Evolutionary conservation across 2,797 vertebrate genomes (phyloP), one percentile per base, ranked within the genome.

Genomic region (Alfaro cultratus): DNA sequence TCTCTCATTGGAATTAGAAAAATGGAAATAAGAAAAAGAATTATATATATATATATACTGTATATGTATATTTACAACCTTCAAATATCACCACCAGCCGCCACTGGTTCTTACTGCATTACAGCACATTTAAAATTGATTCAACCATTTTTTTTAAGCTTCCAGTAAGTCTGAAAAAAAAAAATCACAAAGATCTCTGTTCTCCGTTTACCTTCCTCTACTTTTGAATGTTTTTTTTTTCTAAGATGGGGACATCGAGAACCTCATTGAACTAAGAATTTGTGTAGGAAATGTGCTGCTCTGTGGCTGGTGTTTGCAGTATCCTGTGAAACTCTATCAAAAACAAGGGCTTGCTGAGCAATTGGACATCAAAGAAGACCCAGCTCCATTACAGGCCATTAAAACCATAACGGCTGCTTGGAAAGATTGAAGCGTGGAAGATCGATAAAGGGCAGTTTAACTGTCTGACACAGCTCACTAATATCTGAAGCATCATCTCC

Each of bases 341-440:
- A 90, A 92, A 91, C 85, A 91, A 89, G 86, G 80, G 81, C 87
- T 88, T 55, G 36, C 87, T 1, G 82, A 91, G 92, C 83, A 86
- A 83, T 87, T 88, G 89, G 83, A 93, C 91, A 88, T 95, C 91
- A 92, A 92, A 94, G 87, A 92, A 86, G 78, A 88, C 85, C 81
- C 90, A 77, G 88, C 89, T 95, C 95, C 93, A 96, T 96, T 96
- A 96, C 93, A 88, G 93, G 90, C 93, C 94, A 96, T 96, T 95
- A 95, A 95, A 95, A 94, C 90, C 90, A 92, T 86, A 93, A 91
- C 85, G 83, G 91, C 87, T 92, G 85, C 92, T 94, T 93, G 94
- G 89, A 92, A 90, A 92, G 90, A 94, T 89, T 89, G 93, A 94
- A 94, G 88, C 88, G 81, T 74, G 79, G 88, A 86, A 81, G 92